Evolutionary conservation across 2,888 invertebrate genomes (phyloP).

Genomic region (Drosophila neonasuta): DNA sequence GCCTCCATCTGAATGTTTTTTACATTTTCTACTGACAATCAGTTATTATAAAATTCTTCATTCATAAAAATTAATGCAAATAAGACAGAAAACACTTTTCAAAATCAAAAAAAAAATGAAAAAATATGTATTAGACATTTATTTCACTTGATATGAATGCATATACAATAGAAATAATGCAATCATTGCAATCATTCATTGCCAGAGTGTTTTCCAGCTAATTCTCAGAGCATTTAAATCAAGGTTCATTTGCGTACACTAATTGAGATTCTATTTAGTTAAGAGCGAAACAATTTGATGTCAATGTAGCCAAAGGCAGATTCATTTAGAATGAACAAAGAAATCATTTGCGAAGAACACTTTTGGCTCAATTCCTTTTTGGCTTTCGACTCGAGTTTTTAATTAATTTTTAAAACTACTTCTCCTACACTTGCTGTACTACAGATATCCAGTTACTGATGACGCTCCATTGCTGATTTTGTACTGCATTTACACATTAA

Average conservation of each 20-base stretch:
- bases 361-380: slow-evolving; percentile 55
- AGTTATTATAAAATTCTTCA: too few relatives aligned
- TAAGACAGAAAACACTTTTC: too few relatives aligned
- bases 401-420: slow-evolving; percentile 63
- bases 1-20: too few relatives aligned
- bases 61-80: too few relatives aligned
- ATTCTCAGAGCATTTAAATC: slow-evolving; percentile 31
- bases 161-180: too few relatives aligned
- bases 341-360: slow-evolving; percentile 42
- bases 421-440: not conserved
- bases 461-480: slow-evolving; percentile 41
- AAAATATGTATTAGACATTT: too few relatives aligned
- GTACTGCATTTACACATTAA: slow-evolving; percentile 64
- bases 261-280: slow-evolving; percentile 66
- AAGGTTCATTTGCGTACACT: slow-evolving; percentile 63
- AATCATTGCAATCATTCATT: slow-evolving; percentile 6
- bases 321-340: slow-evolving; percentile 50
- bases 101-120: too few relatives aligned
- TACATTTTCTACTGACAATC: too few relatives aligned
- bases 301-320: slow-evolving; percentile 5
- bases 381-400: slow-evolving; percentile 49
- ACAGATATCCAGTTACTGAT: not conserved
- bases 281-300: slow-evolving; percentile 30
- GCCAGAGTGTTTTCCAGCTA: slow-evolving; percentile 24
- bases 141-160: too few relatives aligned